Percentiles rank a stretch among this genome's conserved stretches.
phyloP scores from a whole-genome alignment of 2,888 invertebrate genomes.

The Synergus japonicus region DNA sequence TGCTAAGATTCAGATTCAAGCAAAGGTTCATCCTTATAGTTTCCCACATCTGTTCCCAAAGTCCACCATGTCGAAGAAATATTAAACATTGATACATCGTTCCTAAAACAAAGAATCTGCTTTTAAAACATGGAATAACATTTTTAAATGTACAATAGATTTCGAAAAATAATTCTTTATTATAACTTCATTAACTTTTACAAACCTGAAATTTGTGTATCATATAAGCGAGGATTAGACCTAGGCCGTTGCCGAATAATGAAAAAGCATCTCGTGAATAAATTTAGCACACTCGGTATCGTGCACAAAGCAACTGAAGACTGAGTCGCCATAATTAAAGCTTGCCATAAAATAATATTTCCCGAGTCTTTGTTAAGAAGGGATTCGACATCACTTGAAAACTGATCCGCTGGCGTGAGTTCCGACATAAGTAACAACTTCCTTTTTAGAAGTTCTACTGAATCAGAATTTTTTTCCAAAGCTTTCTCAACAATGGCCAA shows the following conservation, averaged over 20 bases:
- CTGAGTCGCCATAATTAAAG: slow-evolving; percentile 79
- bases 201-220: slow-evolving; percentile 68
- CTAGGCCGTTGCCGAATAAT: slow-evolving; percentile 75
- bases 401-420: slow-evolving; percentile 81
- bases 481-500: slow-evolving; percentile 82
- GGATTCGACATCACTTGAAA: slow-evolving; percentile 78
- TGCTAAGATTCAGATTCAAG: slow-evolving; percentile 79
- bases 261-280: slow-evolving; percentile 79
- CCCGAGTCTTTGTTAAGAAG: slow-evolving; percentile 78
- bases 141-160: neutral
- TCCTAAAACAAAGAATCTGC: slow-evolving; percentile 48
- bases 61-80: slow-evolving; percentile 85
- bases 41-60: slow-evolving; percentile 87
- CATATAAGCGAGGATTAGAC: slow-evolving; percentile 63
- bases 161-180: neutral
- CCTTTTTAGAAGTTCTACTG: slow-evolving; percentile 78
- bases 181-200: slow-evolving; percentile 7
- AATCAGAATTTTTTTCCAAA: slow-evolving; percentile 79
- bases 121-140: neutral
- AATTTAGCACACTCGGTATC: slow-evolving; percentile 79
- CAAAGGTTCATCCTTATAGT: slow-evolving; percentile 84
- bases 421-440: slow-evolving; percentile 78
- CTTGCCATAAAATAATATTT: slow-evolving; percentile 78
- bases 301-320: slow-evolving; percentile 83
- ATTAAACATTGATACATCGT: slow-evolving; percentile 79